phyloP scores from a whole-genome alignment of 2,797 vertebrate species.

The Synanceia verrucosa region DNA sequence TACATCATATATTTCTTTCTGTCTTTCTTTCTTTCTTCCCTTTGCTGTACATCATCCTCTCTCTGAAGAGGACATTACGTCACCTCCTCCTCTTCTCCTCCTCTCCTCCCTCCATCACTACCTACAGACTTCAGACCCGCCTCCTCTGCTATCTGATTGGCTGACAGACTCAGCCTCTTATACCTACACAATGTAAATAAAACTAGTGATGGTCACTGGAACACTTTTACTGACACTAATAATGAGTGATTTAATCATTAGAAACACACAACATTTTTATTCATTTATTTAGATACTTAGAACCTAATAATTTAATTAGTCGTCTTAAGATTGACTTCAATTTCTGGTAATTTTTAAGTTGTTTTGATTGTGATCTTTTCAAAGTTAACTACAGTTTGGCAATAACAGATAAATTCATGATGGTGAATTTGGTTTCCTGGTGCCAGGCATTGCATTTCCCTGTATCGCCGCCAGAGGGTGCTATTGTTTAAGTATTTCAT shows the following conservation, averaged over 20 bases:
- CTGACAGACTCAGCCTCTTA: constrained; percentile 8
- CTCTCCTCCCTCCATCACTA: constrained; percentile 23
- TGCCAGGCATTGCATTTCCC: not conserved
- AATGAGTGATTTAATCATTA: constrained; percentile 48
- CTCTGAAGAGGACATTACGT: constrained; percentile 74
- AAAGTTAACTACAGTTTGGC: no score
- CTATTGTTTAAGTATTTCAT: not conserved
- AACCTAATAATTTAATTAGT: not conserved
- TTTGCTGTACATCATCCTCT: constrained; percentile 51
- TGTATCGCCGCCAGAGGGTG: constrained; percentile 31
- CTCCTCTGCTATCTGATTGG: constrained; percentile 61
- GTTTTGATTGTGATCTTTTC: not conserved
- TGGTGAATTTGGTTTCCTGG: not conserved
- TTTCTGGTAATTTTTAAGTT: not conserved
- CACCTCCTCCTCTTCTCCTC: constrained; percentile 56
- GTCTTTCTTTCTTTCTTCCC: not conserved
- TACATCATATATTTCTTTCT: not conserved
- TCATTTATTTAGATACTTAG: not conserved
- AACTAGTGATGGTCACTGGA: constrained; percentile 16
- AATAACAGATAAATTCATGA: not conserved
- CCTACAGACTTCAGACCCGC: constrained; percentile 30
- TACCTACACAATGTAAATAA: no score
- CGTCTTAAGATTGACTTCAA: not conserved
- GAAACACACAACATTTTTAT: not conserved
- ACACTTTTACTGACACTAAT: not conserved